Base-by-base conservation (phyloP, 2,888 invertebrate genomes). In the Pandemis heparana region DNA sequence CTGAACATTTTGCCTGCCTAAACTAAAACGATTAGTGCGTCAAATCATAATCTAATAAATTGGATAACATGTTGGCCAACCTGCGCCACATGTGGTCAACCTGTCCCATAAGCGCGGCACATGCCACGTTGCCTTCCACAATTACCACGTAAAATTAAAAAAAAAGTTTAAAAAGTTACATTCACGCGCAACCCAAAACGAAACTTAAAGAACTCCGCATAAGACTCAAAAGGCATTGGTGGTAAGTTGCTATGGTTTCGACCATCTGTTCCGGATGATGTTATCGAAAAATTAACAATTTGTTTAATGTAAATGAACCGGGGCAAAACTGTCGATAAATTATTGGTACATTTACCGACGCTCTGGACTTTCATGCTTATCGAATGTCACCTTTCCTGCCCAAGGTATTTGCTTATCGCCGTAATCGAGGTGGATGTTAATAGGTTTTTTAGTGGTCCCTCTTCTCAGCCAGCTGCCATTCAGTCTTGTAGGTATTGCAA, bases 201-300 rank as follows among this genome's bases (percentile, higher is more conserved):
- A 76, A 76, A 80, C 79, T 75, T 82, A 81, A 63, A 1, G 0
- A 0, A 0, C 3, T 2, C 0, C 0, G 0, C 0, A 38, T 79
- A 86, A 67, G 78, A 81, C 79, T 75, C n/a, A 78, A 74, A 82
- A 75, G 87, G 0, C 43, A 14, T 43, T 75, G 71, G 16, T 5
- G 38, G 32, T 46, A 10, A 39, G 70, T 67, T 76, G 81, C 76
- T 81, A 78, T 81, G 82, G 80, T 82, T 82, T 76, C 76, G 78
- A 82, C 92, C 94, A 94, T 92, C 92, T 94, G 94, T 93, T 92
- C 88, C 90, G 88, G 91, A 91, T 87, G 94, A 94, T 93, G 90
- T 88, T 93, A 94, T 94, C 94, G 88, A 92, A 92, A 93, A 94
- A 94, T 94, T 94, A 94, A 94, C 93, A 94, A 94, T 94, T 94